phyloP scores from a whole-genome alignment of 1,140 invertebrate genomes.

The Heterodera carotae region DNA sequence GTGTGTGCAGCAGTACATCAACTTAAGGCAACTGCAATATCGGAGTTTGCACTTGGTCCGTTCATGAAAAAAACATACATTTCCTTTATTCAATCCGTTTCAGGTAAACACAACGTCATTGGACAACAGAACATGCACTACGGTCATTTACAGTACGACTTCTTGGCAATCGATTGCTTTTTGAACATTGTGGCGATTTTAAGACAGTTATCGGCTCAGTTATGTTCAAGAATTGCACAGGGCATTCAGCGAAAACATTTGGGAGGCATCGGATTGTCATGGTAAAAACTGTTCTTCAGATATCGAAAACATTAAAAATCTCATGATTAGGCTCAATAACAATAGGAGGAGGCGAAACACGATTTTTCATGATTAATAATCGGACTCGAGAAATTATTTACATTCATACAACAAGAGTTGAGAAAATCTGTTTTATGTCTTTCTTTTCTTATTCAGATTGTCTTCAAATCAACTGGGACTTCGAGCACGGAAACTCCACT shows the following conservation, averaged over 20 bases:
- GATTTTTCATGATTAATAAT: background rate
- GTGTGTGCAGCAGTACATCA: constrained; percentile 12
- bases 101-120: background rate
- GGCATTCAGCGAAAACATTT: constrained; percentile 47
- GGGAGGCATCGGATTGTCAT: constrained; percentile 54
- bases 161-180: background rate
- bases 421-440: background rate
- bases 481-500: constrained; percentile 38
- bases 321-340: background rate
- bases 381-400: too few relatives aligned
- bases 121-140: constrained; percentile 23
- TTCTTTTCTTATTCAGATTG: constrained; percentile 46
- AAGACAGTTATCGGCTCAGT: constrained; percentile 29
- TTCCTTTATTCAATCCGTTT: constrained; percentile 1
- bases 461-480: constrained; percentile 50
- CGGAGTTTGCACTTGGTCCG: constrained; percentile 24
- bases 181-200: background rate
- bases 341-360: background rate
- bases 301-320: background rate
- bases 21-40: constrained; percentile 20
- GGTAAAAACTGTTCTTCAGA: constrained; percentile 34
- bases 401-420: too few relatives aligned
- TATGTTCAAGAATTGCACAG: background rate
- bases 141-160: constrained; percentile 26
- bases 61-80: background rate